phyloP scores from a whole-genome alignment of 2,113 vertebrate genomes.

The Gobius niger region DNA sequence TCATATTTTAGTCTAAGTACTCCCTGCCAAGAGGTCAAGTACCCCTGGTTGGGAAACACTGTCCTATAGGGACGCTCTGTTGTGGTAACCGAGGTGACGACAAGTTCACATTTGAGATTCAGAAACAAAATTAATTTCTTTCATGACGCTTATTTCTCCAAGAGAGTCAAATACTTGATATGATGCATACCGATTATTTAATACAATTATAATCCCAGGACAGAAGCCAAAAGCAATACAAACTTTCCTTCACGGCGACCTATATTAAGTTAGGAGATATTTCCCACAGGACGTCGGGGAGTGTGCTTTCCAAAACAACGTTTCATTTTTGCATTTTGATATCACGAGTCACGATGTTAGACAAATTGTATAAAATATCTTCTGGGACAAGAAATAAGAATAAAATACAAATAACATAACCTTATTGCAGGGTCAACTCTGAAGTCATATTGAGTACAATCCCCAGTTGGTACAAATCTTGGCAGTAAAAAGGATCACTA shows the following conservation, averaged over 20 bases:
- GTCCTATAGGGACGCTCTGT: not conserved
- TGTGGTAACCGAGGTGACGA: not conserved
- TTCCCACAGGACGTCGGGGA: not conserved
- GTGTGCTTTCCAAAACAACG: not conserved
- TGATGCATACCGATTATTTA: not conserved
- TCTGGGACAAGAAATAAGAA: not conserved
- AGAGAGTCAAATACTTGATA: not conserved
- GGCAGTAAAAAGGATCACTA: not conserved
- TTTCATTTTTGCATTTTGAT: not conserved
- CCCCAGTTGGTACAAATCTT: not conserved
- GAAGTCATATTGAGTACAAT: not conserved
- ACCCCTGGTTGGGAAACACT: no score
- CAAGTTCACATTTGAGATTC: not conserved
- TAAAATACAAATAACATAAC: constrained; percentile 2
- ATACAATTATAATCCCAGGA: not conserved
- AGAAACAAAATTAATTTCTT: not conserved
- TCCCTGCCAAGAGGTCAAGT: no score
- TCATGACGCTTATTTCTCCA: not conserved
- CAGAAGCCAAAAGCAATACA: constrained; percentile 2
- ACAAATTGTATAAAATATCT: not conserved
- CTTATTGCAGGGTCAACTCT: not conserved
- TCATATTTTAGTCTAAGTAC: no score
- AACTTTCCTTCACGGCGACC: not conserved
- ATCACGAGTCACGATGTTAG: not conserved
- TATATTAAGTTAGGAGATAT: not conserved